phyloP scores from a whole-genome alignment of 2,888 invertebrate genomes.

The Venustoraphidia nigricollis region DNA sequence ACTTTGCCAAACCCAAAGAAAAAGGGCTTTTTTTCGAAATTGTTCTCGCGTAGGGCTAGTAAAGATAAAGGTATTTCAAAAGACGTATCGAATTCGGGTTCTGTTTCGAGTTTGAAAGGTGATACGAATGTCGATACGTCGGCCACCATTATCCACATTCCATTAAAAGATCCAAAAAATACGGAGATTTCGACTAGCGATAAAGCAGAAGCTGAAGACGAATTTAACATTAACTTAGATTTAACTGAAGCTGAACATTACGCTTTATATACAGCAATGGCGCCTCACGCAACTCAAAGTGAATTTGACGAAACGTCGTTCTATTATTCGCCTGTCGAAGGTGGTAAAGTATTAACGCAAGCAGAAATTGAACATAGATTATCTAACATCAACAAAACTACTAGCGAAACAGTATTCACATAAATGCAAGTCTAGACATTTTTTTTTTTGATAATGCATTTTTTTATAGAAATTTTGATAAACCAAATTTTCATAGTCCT shows the following conservation, averaged over 20 bases:
- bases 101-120: constrained; percentile 19
- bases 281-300: constrained; percentile 71
- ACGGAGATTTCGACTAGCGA: constrained; percentile 6
- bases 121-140: constrained; percentile 10
- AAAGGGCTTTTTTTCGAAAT: constrained; percentile 44
- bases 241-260: constrained; percentile 79
- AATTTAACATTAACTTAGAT: constrained; percentile 34
- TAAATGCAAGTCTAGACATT: too few relatives aligned
- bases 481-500: neutral
- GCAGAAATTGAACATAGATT: constrained; percentile 15
- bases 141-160: constrained; percentile 41
- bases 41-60: constrained; percentile 40
- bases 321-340: constrained; percentile 74
- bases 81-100: constrained; percentile 4
- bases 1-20: constrained; percentile 40
- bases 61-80: constrained; percentile 29
- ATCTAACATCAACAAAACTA: neutral
- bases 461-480: neutral
- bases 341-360: constrained; percentile 45
- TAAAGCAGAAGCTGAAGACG: constrained; percentile 2
- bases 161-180: constrained; percentile 35
- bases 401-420: too few relatives aligned
- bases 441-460: too few relatives aligned
- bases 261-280: constrained; percentile 72
- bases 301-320: constrained; percentile 81